Percentiles rank a stretch among this genome's conserved stretches.
These are phyloP conservation scores for Drosophila ambigua DNA, from an alignment of 1,140 invertebrate species.

Conservation along the genomic window DNA sequence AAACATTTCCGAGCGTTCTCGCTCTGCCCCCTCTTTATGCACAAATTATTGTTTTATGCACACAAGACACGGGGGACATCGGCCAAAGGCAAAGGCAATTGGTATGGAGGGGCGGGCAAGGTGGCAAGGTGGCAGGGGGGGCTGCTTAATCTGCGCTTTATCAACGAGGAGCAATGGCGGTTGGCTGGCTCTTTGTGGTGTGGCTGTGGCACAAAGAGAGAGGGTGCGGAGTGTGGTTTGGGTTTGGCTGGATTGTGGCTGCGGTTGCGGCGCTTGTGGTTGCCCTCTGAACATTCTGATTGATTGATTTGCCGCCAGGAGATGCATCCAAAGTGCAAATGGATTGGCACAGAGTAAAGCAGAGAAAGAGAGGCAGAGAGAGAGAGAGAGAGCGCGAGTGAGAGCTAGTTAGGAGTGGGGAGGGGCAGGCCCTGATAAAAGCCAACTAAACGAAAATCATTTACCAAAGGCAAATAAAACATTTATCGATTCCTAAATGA, in stretches of 20 bases:
- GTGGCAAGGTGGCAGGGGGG: no score
- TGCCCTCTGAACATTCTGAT: constrained; percentile 9
- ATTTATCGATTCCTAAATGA: constrained; percentile 76
- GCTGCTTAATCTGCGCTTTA: constrained; percentile 33
- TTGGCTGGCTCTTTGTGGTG: not conserved
- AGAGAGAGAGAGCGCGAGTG: not conserved
- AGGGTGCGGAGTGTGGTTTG: not conserved
- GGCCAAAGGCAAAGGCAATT: not conserved
- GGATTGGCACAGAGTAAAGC: not conserved
- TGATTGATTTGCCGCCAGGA: constrained; percentile 25
- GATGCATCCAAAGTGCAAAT: constrained; percentile 8
- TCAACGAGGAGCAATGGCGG: not conserved
- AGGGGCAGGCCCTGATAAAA: constrained; percentile 5
- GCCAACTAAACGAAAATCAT: constrained; percentile 53
- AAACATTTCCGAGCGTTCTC: constrained; percentile 61
- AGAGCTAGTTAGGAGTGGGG: not conserved
- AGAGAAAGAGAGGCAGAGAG: not conserved
- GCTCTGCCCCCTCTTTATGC: constrained; percentile 39
- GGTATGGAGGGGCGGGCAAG: not conserved
- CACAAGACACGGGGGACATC: constrained; percentile 24
- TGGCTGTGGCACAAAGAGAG: not conserved
- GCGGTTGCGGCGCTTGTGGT: constrained; percentile 29
- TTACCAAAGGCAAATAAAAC: constrained; percentile 71
- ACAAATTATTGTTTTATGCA: constrained; percentile 70
- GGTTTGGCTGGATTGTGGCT: constrained; percentile 22